Evolutionary conservation across 2,888 invertebrate genomes (phyloP), one percentile per base, ranked within the genome.

Genomic region (Zygogramma bicolorata): DNA sequence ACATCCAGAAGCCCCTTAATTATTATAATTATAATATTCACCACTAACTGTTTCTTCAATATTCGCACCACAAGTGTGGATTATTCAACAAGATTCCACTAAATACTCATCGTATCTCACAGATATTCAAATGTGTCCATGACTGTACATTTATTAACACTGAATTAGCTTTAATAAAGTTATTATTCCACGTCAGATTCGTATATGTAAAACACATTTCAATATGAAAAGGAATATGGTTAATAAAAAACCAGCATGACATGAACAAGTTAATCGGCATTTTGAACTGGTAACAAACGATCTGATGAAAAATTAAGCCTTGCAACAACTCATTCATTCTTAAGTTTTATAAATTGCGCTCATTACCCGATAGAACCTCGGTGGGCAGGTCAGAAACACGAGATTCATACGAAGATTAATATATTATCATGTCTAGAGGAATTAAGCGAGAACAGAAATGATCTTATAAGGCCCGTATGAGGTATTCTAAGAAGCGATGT

Each of bases 251-350:
- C 71, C 68, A 65, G 72, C 75, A 80, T 80, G 84, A 83, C 84
- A 76, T 75, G 80, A 80, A 84, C 84, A 83, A 82, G 83, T 83
- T 84, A 83, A 84, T 84, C 82, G 83, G 83, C 80, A 81, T 83
- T 80, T 80, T 74, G 68, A 79, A 71, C 77, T 69, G 66, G 77
- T 83, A 82, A 83, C 82, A 83, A 84, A 84, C 83, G 82, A 83
- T 78, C 83, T 82, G 83, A 83, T 82, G 84, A 83, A 84, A 83
- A 84, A 84, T 83, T 83, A 83, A 82, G 78, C 81, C 79, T 72
- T 81, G 83, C 80, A 82, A 81, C 82, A 81, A 82, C 82, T 83
- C 83, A 82, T 83, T 83, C 82, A 82, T 83, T 79, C 81, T 75
- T 76, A 74, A 75, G 71, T 80, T 79, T 82, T 83, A 84, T 84